Base-by-base conservation (phyloP, 2,113 vertebrate genomes). In the Potamarius usumacintae region DNA sequence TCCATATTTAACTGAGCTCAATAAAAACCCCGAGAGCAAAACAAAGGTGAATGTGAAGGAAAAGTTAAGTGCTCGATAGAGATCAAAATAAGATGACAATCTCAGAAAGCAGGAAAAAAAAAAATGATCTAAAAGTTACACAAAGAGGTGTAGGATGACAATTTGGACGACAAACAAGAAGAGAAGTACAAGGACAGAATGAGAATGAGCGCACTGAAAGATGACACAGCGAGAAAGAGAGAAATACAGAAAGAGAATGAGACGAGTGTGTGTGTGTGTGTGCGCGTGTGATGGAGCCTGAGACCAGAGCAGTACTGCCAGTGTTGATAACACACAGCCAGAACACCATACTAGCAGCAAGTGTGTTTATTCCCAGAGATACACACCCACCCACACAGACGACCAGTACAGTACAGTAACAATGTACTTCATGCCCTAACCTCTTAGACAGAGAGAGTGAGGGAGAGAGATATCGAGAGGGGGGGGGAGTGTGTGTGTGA, bases 281-380 rank as follows among this genome's bases (percentile, higher is more conserved):
- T 27, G 18, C 30, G 76, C 57, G 77, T 57, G 25, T 55, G 72
- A 48, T 77, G 74, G 22, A 77, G 76, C 25, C 76, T 78, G 50
- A 53, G 50, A 50, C 22, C 50, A 77, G 11, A 78, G 76, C 76
- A 55, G 76, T 78, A 78, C 50, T 55, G 15, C 50, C 25, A 5
- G 50, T 78, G 76, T 53, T 55, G 55, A 78, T 55, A 50, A 78
- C 76, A 78, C 76, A 53, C 50, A 53, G 50, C 50, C 50, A 78
- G 76, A 78, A 55, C 48, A 78, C 50, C 76, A 78, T 12, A 78
- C 76, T 53, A 78, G 50, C 22, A 78, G 50, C 76, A 78, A 78
- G 72, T 50, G 74, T 78, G 76, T 78, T 78, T 78, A 78, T 78
- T 55, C 50, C 72, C 60, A 80, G 57, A 65, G 30, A 9, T 55